Base-by-base conservation (phyloP, 2,797 vertebrate species). In the Zalophus californianus region DNA sequence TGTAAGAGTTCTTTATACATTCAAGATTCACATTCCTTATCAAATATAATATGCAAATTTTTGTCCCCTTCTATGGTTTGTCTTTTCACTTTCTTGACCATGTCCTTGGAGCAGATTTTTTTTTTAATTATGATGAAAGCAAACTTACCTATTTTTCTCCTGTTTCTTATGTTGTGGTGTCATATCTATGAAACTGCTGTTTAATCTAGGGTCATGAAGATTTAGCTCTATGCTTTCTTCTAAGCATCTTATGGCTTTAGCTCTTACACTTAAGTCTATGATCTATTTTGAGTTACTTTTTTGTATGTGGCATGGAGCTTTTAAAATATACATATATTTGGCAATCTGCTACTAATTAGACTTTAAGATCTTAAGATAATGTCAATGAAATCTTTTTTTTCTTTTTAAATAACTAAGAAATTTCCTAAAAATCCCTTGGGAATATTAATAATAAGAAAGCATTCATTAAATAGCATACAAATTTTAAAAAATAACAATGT, bases 111-210 rank as follows among this genome's bases (percentile, higher is more conserved):
- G 29, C 10, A 86, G 20, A 54, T 86, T 62, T 86, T 62, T 0
- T 93, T 90, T 96, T 93, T 23, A 85, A 92, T 73, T 92, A 79
- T 14, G n/a, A 96, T 75, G 32, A 94, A 96, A 89, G 41, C 18
- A 56, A 44, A 73, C 13, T 20, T 78, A 72, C 2, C 44, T 41
- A 50, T 82, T 78, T 87, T 86, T 84, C 18, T 77, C 93, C 56
- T 32, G 38, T 82, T 77, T 35, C 11, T 83, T 94, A 15, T 78
- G 29, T n/a, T 92, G 86, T 80, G 25, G 11, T 94, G 21, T 82
- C 41, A 62, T 82, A 64, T 29, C 60, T 72, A 62, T 20, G 11
- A 87, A 97, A 90, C 8, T 25, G 91, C 15, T 77, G 10, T 18
- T 90, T 87, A 86, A 64, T 32, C 0, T 64, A 72, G 79, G 4